Base-by-base conservation (phyloP, 2,113 vertebrate species). In the Erythrolamprus reginae region DNA sequence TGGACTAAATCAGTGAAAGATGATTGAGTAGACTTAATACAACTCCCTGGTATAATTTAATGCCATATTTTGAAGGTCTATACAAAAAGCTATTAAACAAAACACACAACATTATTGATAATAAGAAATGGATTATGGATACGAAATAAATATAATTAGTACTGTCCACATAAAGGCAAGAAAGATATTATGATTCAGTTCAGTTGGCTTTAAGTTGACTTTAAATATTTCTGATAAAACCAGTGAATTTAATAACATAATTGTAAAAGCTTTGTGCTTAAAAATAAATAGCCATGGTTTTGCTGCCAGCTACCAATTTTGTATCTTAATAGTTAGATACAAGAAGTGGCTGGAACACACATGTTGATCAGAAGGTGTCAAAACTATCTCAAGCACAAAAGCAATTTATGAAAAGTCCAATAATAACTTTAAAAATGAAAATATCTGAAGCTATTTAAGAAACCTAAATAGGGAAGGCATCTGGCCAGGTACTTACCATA, bases 201-300 rank as follows among this genome's bases (percentile, higher is more conserved):
- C 0, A 88, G 28, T 61, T 70, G 7, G 38, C 9, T 65, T 65
- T 56, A 89, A 90, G 47, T 28, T 56, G 55, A 9, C 3, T 24
- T 56, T 56, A 56, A 53, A 26, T 58, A 56, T 1, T 82, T 56
- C 13, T 42, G 1, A 1, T 87, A 58, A 93, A 82, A 92, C 9
- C 88, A 52, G 50, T 45, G 89, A 96, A 93, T 42, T 90, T 2
- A 9, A 15, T 87, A 0, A 38, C 38, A 55, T 4, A 82, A 94
- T 92, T 48, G 9, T 53, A 2, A 0, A 0, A 65, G 0, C 9
- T 19, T 92, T 87, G 92, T 47, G 0, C 24, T 92, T 90, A 38
- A 19, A 90, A 82, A 13, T 45, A 84, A 85, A 10, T 61, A n/a
- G 15, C 0, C 0, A 42, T 89, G 13, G 52, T 87, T 82, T 45